Percentiles rank a stretch among this genome's conserved stretches.
Conservation (phyloP, 2,113 vertebrate genomes). For the Etheostoma cragini region DNA sequence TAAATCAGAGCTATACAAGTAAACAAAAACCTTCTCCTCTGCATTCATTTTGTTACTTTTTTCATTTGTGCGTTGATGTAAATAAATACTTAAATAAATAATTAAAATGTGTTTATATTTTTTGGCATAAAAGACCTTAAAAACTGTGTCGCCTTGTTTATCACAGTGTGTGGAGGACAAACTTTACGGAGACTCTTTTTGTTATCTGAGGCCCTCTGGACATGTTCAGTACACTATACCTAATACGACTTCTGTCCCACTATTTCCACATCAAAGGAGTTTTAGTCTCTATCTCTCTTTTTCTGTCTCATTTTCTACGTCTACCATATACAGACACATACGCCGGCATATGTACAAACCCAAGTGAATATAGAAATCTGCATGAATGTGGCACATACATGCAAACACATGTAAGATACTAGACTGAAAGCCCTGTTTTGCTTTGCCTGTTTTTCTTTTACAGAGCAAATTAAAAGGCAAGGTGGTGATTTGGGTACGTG, state of each 20-base stretch:
- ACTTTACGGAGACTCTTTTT: constrained; percentile 23
- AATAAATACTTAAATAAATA: constrained; percentile 59
- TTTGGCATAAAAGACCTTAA: constrained; percentile 9
- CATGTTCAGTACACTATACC: constrained; percentile 61
- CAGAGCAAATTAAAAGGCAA: constrained; percentile 28
- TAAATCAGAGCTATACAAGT: neutral
- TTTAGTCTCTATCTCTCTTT: constrained; percentile 1
- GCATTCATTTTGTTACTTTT: constrained; percentile 22
- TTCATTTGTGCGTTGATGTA: constrained; percentile 30
- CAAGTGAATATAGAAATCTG: constrained; percentile 13
- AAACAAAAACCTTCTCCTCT: neutral
- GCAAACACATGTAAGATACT: neutral
- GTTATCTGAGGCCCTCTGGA: constrained; percentile 56
- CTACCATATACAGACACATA: neutral
- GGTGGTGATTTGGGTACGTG: constrained; percentile 3
- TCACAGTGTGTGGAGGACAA: constrained; percentile 22
- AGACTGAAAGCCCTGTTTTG: neutral
- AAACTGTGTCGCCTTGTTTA: constrained; percentile 57
- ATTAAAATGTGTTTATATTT: constrained; percentile 43
- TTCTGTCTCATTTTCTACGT: neutral
- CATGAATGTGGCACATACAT: neutral
- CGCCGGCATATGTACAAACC: neutral
- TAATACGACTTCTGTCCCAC: constrained; percentile 57
- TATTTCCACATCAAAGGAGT: constrained; percentile 54
- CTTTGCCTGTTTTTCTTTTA: neutral